Evolutionary conservation across 2,888 invertebrate genomes (phyloP), one percentile per base, ranked within the genome.

Genomic region (Andrena bucephala): DNA sequence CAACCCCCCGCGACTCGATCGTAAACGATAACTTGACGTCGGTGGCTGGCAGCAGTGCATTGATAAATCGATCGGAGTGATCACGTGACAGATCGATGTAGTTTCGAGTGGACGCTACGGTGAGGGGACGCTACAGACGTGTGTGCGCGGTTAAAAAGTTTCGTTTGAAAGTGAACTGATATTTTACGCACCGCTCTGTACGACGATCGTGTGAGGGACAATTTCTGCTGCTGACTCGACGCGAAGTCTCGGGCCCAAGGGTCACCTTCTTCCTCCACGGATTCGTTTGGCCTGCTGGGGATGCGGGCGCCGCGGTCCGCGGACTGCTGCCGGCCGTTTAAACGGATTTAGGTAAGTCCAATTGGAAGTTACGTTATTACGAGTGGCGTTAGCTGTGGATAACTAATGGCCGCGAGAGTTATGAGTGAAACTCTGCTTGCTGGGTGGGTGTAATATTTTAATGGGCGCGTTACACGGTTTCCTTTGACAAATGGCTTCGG

Each of bases 321-420:
- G 59, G n/a, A 50, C 27, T 24, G 52, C 33, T 76, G 29, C 16
- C 31, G 33, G 36, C 3, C 36, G 8, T 52, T 69, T 69, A 24
- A 59, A 31, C 57, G 59, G 42, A 65, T 81, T 81, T 73, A 79
- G 80, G 81, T 79, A 57, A 81, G 73, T 69, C 54, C 52, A 36
- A 68, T 66, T 66, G 42, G 29, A 76, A 65, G 5, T 76, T 76
- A 31, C 31, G 52, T 76, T 76, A 24, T 42, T 27, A 52, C 6
- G 20, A 8, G 4, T 2, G 50, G 2, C 27, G 16, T 63, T 63
- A 50, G 20, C 10, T 13, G 2, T 4, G 67, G 59, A 59, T 66
- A 66, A 72, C 24, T 65, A 20, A 77, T 57, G 27, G 57, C 27
- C 6, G 57, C 20, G 10, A 72, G 59, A 59, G n/a, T 77, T 66